A percentile compares a stretch with the other conserved stretches of the same genome.
Conservation (phyloP, 1,140 invertebrate species). For the Dreissena polymorpha region DNA sequence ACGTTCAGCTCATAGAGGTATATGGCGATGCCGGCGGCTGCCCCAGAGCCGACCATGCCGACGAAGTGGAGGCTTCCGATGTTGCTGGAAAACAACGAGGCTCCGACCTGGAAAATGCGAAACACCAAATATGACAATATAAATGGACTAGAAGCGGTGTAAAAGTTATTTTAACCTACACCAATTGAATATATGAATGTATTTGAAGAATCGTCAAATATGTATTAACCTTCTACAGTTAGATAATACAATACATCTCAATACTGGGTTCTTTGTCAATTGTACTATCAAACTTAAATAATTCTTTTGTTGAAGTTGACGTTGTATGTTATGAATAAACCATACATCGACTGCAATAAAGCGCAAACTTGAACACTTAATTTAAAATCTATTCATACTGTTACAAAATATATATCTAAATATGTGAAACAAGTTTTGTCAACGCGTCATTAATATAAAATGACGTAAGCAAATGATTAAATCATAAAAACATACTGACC, state of each 20-base stretch:
- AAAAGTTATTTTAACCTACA: not conserved
- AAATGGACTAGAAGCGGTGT: not conserved
- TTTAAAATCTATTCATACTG: too few species aligned
- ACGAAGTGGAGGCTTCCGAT: constrained; percentile 85
- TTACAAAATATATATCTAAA: too few species aligned
- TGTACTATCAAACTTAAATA: too few species aligned
- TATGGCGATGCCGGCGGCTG: constrained; percentile 81
- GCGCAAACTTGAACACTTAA: too few species aligned
- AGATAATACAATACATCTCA: not conserved
- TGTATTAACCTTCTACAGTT: not conserved
- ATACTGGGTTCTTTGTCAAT: not conserved
- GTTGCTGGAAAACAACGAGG: constrained; percentile 85
- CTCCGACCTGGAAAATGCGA: constrained; percentile 81
- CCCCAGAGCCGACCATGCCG: constrained; percentile 83
- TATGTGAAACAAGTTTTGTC: too few species aligned
- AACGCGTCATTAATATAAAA: too few species aligned
- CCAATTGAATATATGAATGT: not conserved
- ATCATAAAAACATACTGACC: constrained; percentile 60
- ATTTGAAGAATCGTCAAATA: not conserved
- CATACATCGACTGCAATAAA: too few species aligned
- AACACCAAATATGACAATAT: not conserved
- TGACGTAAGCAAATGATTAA: too few species aligned
- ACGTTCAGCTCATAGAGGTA: constrained; percentile 83
- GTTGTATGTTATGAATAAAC: too few species aligned
- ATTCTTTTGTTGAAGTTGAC: too few species aligned